These are phyloP conservation scores for Conomelus anceps DNA, from an alignment of 2,888 invertebrate genomes.

Conservation along the genomic window DNA sequence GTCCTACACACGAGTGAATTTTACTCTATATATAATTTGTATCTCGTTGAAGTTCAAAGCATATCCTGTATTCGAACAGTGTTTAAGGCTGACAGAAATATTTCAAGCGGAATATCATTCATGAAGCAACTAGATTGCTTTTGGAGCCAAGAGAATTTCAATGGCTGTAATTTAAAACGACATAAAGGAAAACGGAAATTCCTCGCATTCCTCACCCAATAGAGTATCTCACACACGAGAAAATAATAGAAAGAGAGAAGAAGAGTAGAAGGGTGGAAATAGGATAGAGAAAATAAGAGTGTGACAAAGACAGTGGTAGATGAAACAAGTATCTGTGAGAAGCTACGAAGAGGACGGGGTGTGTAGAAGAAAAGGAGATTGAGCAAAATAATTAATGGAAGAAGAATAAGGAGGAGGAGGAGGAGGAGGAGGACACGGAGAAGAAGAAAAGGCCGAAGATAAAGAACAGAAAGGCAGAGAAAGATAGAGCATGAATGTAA, in stretches of 20 bases:
- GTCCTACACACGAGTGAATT: neutral
- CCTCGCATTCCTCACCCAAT: neutral
- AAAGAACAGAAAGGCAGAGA: too few species aligned
- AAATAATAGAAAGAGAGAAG: neutral
- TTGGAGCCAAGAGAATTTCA: neutral
- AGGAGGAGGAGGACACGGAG: too few species aligned
- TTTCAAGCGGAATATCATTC: neutral
- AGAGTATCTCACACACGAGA: neutral
- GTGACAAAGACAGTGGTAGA: neutral
- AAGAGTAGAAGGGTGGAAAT: neutral
- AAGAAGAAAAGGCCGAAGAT: too few species aligned
- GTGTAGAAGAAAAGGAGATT: too few species aligned
- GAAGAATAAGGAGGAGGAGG: too few species aligned
- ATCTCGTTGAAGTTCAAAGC: neutral
- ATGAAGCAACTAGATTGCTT: neutral
- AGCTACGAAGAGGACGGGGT: too few species aligned
- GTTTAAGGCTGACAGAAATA: neutral
- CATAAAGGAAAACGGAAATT: neutral
- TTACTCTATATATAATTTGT: neutral
- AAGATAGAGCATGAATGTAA: too few species aligned
- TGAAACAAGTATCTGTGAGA: too few species aligned
- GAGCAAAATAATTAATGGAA: too few species aligned
- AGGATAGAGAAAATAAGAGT: slow-evolving; percentile 1
- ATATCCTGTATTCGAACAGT: neutral
- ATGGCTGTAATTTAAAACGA: neutral